Evolutionary conservation across 2,797 vertebrate species (phyloP).

Genomic region (Limosa lapponica): DNA sequence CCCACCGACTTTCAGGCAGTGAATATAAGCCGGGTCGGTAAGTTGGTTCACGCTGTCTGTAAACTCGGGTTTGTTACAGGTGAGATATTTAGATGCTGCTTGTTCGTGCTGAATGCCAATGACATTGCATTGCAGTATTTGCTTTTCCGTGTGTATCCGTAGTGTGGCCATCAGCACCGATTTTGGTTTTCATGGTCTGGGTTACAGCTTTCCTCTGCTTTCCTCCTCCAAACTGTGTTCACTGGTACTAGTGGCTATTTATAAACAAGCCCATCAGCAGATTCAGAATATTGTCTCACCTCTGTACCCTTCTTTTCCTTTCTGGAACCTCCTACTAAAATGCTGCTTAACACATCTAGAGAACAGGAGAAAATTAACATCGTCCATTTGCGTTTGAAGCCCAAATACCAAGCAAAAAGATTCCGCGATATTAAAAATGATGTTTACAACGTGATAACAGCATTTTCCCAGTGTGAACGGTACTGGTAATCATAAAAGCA

Average conservation of each 20-base stretch:
- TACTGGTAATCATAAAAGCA: slow-evolving; percentile 45
- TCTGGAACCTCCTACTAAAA: neutral
- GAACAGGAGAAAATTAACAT: neutral
- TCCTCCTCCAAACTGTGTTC: neutral
- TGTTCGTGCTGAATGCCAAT: neutral
- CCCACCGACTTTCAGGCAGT: neutral
- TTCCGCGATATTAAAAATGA: slow-evolving; percentile 29
- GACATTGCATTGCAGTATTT: neutral
- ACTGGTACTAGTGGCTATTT: neutral
- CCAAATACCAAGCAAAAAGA: neutral
- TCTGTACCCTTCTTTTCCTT: neutral
- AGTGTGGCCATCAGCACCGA: neutral
- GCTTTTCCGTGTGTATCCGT: neutral
- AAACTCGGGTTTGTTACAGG: neutral
- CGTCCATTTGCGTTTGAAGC: neutral
- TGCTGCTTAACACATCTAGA: neutral
- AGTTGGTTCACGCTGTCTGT: neutral
- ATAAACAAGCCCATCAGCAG: neutral
- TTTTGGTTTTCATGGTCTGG: neutral
- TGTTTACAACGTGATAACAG: slow-evolving; percentile 68
- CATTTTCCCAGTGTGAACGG: neutral
- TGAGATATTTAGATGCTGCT: neutral
- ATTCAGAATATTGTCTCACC: neutral
- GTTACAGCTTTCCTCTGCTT: neutral
- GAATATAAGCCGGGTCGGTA: fast-evolving